These are phyloP conservation scores for Protophormia terraenovae DNA, from an alignment of 2,888 invertebrate species.

Conservation along the genomic window DNA sequence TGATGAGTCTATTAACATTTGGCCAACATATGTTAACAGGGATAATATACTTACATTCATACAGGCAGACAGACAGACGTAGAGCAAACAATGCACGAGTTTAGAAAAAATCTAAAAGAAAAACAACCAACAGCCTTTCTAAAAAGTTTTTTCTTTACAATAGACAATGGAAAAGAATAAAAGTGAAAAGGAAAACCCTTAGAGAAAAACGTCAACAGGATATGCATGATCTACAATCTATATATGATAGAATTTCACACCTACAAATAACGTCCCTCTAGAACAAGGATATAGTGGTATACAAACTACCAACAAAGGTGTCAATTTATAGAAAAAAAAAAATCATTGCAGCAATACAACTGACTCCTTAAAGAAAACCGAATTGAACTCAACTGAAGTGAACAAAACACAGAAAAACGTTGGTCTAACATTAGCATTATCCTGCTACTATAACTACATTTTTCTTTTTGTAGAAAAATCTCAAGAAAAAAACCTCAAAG, in stretches of 20 bases:
- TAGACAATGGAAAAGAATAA: background rate
- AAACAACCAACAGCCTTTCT: slow-evolving; percentile 15
- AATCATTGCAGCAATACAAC: slow-evolving; percentile 11
- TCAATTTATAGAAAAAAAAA: slow-evolving; percentile 50
- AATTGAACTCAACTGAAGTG: slow-evolving; percentile 4
- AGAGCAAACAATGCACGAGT: slow-evolving; percentile 16
- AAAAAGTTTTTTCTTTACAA: slow-evolving; percentile 27
- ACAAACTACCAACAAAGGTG: slow-evolving; percentile 57
- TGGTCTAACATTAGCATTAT: slow-evolving; percentile 24
- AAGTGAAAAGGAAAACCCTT: slow-evolving; percentile 29
- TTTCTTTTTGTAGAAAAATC: background rate
- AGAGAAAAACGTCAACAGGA: slow-evolving; percentile 74
- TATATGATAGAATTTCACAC: slow-evolving; percentile 76
- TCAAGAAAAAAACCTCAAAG: slow-evolving; percentile 42
- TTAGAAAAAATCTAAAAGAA: background rate
- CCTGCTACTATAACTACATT: slow-evolving; percentile 14
- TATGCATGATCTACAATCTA: slow-evolving; percentile 74
- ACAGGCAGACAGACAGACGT: background rate
- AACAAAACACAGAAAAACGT: slow-evolving; percentile 8
- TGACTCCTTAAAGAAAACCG: background rate
- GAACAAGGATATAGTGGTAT: slow-evolving; percentile 8
- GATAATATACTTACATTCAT: slow-evolving; percentile 33
- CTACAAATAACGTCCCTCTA: slow-evolving; percentile 71
- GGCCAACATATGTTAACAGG: slow-evolving; percentile 64
- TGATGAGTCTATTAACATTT: slow-evolving; percentile 67